phyloP scores from a whole-genome alignment of 2,113 vertebrate genomes.

The Panthera uncia region DNA sequence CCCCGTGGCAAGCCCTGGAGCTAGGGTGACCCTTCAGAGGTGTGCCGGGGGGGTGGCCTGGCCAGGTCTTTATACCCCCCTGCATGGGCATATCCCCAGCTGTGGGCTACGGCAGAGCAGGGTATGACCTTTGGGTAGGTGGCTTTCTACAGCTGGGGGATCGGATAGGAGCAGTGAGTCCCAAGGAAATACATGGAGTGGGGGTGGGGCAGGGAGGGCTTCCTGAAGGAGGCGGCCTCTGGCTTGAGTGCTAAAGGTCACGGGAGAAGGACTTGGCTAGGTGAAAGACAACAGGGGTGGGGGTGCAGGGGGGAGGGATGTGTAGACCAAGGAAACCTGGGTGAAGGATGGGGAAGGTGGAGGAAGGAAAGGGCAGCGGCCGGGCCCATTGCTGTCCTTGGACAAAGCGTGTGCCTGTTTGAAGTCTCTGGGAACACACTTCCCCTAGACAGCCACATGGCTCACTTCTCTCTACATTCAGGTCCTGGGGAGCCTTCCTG shows the following conservation, averaged over 20 bases:
- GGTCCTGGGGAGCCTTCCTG: neutral
- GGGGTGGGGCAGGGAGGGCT: neutral
- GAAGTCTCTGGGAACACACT: neutral
- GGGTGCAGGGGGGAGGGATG: too few relatives aligned
- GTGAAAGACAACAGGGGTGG: neutral
- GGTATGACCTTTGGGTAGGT: neutral
- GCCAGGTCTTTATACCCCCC: neutral
- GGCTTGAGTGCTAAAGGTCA: neutral
- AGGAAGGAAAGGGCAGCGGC: too few relatives aligned
- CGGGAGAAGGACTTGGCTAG: neutral
- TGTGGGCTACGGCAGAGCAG: neutral
- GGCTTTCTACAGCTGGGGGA: neutral
- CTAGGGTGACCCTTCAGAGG: neutral
- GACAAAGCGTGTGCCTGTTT: neutral
- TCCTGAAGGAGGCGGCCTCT: neutral
- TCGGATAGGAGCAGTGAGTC: neutral
- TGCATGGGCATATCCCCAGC: rapidly evolving
- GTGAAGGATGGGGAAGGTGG: neutral
- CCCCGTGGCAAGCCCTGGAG: neutral
- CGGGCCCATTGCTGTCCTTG: neutral
- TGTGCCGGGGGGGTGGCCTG: neutral
- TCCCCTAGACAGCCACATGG: too few relatives aligned
- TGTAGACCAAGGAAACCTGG: neutral
- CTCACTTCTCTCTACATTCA: neutral
- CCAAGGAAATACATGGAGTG: neutral